Percentiles rank a stretch among this genome's conserved stretches.
Conservation (phyloP, 2,888 invertebrate species). For the Tortrix viridana region DNA sequence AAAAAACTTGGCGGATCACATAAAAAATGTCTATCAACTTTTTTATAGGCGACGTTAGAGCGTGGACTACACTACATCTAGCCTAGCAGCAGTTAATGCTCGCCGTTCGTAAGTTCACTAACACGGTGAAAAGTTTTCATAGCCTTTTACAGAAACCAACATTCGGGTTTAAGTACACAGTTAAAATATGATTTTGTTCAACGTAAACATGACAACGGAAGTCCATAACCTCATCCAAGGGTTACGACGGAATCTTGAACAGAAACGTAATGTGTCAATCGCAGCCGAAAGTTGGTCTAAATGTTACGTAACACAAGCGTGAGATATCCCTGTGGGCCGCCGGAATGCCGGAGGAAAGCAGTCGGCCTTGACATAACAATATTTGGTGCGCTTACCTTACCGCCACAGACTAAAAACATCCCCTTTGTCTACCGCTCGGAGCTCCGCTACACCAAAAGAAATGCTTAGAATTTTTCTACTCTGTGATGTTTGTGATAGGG, state of each 20-base stretch:
- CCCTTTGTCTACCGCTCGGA: constrained; percentile 34
- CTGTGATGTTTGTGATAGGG: constrained; percentile 60
- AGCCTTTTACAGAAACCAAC: neutral
- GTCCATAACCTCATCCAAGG: constrained; percentile 4
- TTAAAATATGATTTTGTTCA: neutral
- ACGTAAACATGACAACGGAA: constrained; percentile 12
- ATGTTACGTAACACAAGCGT: constrained; percentile 77
- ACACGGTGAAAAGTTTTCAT: neutral
- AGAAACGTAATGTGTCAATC: constrained; percentile 58
- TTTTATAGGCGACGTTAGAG: constrained; percentile 1
- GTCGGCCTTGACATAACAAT: constrained; percentile 81
- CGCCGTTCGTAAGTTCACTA: neutral
- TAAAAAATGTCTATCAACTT: constrained; percentile 27
- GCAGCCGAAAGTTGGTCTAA: constrained; percentile 67
- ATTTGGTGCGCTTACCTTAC: constrained; percentile 73
- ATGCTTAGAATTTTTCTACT: constrained; percentile 39
- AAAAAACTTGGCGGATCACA: constrained; percentile 27
- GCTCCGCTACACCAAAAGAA: constrained; percentile 46
- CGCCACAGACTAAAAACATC: constrained; percentile 54
- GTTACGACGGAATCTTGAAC: constrained; percentile 22
- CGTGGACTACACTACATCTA: neutral
- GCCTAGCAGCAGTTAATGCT: neutral
- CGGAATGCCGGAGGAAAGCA: constrained; percentile 82
- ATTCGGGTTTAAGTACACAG: neutral
- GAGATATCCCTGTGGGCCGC: constrained; percentile 82